Evolutionary conservation across 2,888 invertebrate genomes (phyloP).

Genomic region (Melangyna quadrimaculata): DNA sequence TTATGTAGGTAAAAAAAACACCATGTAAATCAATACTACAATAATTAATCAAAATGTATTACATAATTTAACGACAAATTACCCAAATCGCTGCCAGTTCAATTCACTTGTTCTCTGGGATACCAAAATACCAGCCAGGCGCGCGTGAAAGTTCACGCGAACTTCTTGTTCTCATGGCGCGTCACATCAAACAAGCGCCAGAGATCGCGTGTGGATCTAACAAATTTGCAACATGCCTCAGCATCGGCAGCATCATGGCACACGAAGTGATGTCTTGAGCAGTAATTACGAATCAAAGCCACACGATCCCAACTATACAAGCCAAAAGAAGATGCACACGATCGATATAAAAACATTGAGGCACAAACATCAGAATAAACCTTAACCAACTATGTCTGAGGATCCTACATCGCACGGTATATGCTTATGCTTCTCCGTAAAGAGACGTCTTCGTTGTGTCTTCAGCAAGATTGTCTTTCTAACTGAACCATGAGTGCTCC

Average conservation of each 20-base stretch:
- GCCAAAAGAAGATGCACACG: slow-evolving; percentile 57
- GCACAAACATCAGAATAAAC: background rate
- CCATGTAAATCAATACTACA: slow-evolving; percentile 33
- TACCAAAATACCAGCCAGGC: slow-evolving; percentile 8
- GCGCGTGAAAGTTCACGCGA: slow-evolving; percentile 51
- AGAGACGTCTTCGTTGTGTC: slow-evolving; percentile 9
- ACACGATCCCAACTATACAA: slow-evolving; percentile 51
- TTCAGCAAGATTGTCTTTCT: slow-evolving; percentile 40
- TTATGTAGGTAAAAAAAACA: background rate
- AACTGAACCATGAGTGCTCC: slow-evolving; percentile 63
- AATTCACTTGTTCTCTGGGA: background rate
- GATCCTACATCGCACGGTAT: slow-evolving; percentile 1
- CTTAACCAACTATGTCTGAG: background rate
- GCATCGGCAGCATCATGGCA: slow-evolving; percentile 28
- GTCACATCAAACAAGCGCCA: slow-evolving; percentile 28
- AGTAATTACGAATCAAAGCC: slow-evolving; percentile 58
- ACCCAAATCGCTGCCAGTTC: slow-evolving; percentile 42
- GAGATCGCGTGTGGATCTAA: slow-evolving; percentile 49
- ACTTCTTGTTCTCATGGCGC: slow-evolving; percentile 7
- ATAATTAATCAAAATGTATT: slow-evolving; percentile 50
- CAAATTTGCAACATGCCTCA: slow-evolving; percentile 59
- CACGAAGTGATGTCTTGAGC: slow-evolving; percentile 40
- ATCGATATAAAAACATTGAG: slow-evolving; percentile 19
- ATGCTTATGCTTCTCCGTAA: background rate
- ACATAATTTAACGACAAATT: slow-evolving; percentile 59